Conservation (phyloP, 2,797 vertebrate species). For the Notamacropus eugenii region DNA sequence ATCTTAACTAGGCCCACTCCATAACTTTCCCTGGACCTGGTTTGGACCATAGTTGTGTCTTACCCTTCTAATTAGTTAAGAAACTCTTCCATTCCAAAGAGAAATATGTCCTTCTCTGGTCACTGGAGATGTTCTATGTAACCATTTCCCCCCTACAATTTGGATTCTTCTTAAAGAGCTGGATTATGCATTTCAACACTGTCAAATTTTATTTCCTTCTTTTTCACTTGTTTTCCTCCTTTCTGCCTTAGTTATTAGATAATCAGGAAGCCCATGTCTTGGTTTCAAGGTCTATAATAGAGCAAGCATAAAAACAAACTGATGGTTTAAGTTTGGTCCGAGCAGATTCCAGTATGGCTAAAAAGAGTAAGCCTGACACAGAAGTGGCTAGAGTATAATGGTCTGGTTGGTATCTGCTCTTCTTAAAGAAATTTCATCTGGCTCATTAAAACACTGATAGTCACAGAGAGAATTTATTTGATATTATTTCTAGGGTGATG, state of each 20-base stretch:
- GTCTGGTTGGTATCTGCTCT: neutral
- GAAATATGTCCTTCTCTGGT: neutral
- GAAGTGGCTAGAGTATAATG: neutral
- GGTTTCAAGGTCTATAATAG: neutral
- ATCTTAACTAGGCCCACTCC: neutral
- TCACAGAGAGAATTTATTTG: neutral
- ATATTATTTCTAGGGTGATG: neutral
- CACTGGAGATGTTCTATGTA: neutral
- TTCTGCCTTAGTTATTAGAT: neutral
- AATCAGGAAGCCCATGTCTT: neutral
- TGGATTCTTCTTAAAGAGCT: conserved; percentile 1
- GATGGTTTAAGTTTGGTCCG: neutral
- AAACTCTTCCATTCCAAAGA: neutral
- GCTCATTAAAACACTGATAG: neutral
- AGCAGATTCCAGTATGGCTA: neutral
- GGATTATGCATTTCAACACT: neutral
- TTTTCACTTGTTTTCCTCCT: neutral
- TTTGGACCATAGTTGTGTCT: neutral
- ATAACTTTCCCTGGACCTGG: neutral
- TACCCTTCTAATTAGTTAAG: neutral
- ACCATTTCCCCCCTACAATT: neutral
- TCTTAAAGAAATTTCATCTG: neutral
- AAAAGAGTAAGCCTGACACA: neutral
- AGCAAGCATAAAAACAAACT: neutral
- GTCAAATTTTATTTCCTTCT: neutral